A percentile compares a stretch with the other conserved stretches of the same genome.
Evolutionary conservation across 2,113 vertebrate genomes (phyloP).

Genomic region (Pyxicephalus adspersus): DNA sequence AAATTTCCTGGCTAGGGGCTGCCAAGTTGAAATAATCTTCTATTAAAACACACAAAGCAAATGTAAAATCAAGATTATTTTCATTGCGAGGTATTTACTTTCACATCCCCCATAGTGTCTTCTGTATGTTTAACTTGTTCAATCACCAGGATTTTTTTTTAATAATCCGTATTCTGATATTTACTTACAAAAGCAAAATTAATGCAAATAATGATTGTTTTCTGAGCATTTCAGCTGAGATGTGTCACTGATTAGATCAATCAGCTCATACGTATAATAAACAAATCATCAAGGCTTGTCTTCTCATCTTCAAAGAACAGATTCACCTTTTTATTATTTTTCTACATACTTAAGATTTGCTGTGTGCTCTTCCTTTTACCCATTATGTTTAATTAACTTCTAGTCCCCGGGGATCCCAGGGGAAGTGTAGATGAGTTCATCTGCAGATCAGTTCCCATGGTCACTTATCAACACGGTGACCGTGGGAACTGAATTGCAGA

Average conservation of each 20-base stretch:
- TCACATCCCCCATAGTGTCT: background rate
- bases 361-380: too few species aligned
- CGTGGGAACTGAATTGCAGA: too few species aligned
- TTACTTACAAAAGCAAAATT: background rate
- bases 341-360: too few species aligned
- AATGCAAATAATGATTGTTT: background rate
- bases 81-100: background rate
- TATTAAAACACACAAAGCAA: constrained; percentile 3
- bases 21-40: background rate
- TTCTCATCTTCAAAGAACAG: too few species aligned
- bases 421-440: too few species aligned
- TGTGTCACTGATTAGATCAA: background rate
- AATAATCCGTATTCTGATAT: background rate
- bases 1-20: background rate
- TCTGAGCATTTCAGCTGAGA: background rate
- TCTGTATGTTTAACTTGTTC: background rate
- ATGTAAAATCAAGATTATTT: background rate
- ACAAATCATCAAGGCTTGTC: too few species aligned
- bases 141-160: background rate
- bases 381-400: too few species aligned
- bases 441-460: too few species aligned
- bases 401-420: too few species aligned
- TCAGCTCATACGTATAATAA: too few species aligned
- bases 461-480: too few species aligned
- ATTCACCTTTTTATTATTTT: too few species aligned